These are phyloP conservation scores for Okapia johnstoni DNA, from an alignment of 2,113 vertebrate species.

Conservation along the genomic window DNA sequence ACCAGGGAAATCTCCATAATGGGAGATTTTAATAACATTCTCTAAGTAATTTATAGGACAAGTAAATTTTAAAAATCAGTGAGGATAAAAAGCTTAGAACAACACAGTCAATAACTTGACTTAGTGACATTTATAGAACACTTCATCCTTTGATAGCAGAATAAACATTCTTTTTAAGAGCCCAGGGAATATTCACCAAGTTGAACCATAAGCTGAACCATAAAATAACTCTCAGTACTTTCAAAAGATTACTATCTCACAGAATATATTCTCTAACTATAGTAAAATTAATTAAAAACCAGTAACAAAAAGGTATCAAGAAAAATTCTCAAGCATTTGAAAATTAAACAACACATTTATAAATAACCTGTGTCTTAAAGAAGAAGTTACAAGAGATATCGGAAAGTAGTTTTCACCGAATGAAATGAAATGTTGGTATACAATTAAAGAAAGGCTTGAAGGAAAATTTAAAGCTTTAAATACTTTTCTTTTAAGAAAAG, in stretches of 20 bases:
- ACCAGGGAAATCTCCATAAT: neutral
- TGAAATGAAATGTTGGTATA: neutral
- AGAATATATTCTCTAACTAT: neutral
- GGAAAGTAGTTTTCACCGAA: neutral
- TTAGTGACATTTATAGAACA: neutral
- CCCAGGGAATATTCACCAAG: neutral
- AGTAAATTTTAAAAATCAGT: neutral
- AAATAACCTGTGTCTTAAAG: neutral
- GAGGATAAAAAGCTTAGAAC: neutral
- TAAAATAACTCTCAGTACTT: neutral
- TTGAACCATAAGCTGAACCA: neutral
- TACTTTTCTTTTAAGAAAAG: neutral
- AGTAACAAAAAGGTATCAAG: neutral
- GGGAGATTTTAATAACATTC: neutral
- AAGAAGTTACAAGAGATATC: neutral
- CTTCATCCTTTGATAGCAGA: neutral
- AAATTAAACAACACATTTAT: neutral
- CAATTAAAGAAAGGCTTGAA: neutral
- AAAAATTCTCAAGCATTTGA: neutral
- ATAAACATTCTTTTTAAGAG: neutral
- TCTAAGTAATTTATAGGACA: constrained; percentile 3
- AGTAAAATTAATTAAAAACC: neutral
- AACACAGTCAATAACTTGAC: neutral
- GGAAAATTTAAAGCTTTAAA: neutral
- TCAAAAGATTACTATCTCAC: neutral